A percentile compares a stretch with the other conserved stretches of the same genome.
Evolutionary conservation across 2,113 vertebrate species (phyloP).

Genomic region (Cyprinodon tularosa): DNA sequence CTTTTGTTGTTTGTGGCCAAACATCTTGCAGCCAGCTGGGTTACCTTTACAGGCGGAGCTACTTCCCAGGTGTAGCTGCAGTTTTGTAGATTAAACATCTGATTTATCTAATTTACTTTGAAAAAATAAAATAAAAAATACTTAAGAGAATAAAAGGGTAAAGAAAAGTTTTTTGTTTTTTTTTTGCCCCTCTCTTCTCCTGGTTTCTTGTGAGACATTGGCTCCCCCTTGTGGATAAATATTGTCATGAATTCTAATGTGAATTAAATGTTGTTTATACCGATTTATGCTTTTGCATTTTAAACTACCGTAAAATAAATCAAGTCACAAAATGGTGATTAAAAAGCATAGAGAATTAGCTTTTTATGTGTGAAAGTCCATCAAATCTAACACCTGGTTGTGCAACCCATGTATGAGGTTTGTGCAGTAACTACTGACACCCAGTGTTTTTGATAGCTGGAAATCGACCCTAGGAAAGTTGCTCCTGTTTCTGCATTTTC

Average conservation of each 20-base stretch:
- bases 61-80: background rate
- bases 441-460: too few relatives aligned
- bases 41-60: background rate
- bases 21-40: constrained; percentile 36
- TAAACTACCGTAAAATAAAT: background rate
- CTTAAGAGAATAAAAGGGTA: background rate
- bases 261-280: background rate
- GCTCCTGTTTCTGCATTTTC: too few relatives aligned
- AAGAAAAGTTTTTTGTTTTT: background rate
- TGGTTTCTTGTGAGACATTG: constrained; percentile 5
- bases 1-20: constrained; percentile 47
- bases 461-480: too few relatives aligned
- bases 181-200: too few relatives aligned
- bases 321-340: background rate
- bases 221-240: constrained; percentile 49
- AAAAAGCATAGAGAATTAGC: background rate
- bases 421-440: too few relatives aligned
- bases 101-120: background rate
- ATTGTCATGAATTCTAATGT: background rate
- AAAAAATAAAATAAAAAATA: background rate
- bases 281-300: too few relatives aligned
- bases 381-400: too few relatives aligned
- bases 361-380: too few relatives aligned
- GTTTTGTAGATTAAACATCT: background rate
- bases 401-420: too few relatives aligned